Conservation (phyloP, 2,797 vertebrate species). For the Huso huso region DNA sequence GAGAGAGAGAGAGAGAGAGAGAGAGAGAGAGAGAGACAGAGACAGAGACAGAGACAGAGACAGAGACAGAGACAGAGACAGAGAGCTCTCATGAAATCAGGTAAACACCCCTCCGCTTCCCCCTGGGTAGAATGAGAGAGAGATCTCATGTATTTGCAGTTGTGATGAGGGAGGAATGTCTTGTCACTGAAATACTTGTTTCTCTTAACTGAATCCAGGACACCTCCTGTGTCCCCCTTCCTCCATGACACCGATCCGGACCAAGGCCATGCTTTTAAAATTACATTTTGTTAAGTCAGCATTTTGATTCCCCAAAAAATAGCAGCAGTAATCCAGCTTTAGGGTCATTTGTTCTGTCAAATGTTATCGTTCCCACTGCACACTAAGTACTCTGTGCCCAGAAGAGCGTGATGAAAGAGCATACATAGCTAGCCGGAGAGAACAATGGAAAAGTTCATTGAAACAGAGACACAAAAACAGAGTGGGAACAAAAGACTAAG, state of each 20-base stretch:
- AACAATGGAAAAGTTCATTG: constrained; percentile 26
- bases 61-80: no score
- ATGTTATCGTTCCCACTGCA: constrained; percentile 40
- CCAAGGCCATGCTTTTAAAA: constrained; percentile 27
- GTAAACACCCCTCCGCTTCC: no score
- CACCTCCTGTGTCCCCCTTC: not conserved
- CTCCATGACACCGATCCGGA: not conserved
- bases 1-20: no score
- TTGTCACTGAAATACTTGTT: no score
- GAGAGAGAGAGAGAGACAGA: no score
- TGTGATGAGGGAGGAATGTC: no score
- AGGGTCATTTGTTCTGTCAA: constrained; percentile 57
- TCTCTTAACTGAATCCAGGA: not conserved
- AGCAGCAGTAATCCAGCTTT: constrained; percentile 61
- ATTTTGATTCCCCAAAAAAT: constrained; percentile 36
- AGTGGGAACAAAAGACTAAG: constrained; percentile 43
- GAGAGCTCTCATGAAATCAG: not conserved
- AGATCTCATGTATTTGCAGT: not conserved
- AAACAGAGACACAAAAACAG: constrained; percentile 48
- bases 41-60: no score
- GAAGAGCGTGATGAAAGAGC: constrained; percentile 3
- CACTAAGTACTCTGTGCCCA: not conserved
- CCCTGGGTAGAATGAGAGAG: not conserved
- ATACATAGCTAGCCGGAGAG: constrained; percentile 21
- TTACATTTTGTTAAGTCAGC: constrained; percentile 45